A percentile compares a stretch with the other conserved stretches of the same genome.
Conservation (phyloP, 2,888 invertebrate species). For the Myathropa florea region DNA sequence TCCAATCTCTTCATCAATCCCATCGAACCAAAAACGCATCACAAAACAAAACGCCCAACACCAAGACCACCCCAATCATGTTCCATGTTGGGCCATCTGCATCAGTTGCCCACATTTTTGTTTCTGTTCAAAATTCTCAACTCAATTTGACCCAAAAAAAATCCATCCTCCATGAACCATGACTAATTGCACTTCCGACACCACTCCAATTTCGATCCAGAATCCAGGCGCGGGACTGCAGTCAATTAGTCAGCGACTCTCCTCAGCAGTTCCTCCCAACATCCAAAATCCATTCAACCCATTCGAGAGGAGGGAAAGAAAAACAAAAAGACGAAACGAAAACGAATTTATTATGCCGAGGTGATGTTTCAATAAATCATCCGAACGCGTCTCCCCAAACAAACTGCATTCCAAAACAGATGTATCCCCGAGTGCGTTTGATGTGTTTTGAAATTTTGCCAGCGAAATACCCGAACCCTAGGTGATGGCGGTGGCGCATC, state of each 20-base stretch:
- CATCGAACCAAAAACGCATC: neutral
- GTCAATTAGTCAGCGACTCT: slow-evolving; percentile 33
- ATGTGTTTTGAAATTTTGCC: slow-evolving; percentile 61
- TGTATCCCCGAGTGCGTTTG: neutral
- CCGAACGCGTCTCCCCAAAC: neutral
- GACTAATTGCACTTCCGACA: slow-evolving; percentile 40
- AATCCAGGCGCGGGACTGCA: neutral
- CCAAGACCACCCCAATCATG: neutral
- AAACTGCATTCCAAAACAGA: slow-evolving; percentile 30
- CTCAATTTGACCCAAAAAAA: slow-evolving; percentile 8
- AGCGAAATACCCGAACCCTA: neutral
- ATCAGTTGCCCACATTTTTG: neutral
- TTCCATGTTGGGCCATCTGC: slow-evolving; percentile 5
- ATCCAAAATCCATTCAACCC: neutral
- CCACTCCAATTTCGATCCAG: neutral
- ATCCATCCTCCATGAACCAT: slow-evolving; percentile 4
- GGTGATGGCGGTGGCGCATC: neutral
- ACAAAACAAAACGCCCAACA: neutral
- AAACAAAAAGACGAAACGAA: neutral
- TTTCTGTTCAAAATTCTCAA: slow-evolving; percentile 3
- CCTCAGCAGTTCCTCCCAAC: neutral
- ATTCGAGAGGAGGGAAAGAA: neutral
- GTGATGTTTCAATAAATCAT: slow-evolving; percentile 45
- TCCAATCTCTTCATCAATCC: neutral
- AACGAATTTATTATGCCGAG: slow-evolving; percentile 23